Evolutionary conservation across 35 echinoderm and acorn worm species (phyloP).

Genomic region (Holothuria glaberrima): DNA sequence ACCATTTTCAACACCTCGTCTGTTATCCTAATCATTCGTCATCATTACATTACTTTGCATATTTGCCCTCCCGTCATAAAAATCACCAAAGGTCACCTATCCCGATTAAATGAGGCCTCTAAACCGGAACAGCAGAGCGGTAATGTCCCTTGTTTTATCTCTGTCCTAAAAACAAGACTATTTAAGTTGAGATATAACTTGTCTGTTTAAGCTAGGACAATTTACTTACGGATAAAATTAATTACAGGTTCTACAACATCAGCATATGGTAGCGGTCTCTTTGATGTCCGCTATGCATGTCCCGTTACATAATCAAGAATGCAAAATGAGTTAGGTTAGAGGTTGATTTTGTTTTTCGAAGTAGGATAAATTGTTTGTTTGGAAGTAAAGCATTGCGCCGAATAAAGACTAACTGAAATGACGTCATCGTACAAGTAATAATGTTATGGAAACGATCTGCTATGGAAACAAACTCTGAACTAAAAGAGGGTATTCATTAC

Average conservation of each 20-base stretch:
- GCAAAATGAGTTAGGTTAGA: neutral
- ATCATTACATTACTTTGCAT: no score
- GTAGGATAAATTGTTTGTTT: constrained; percentile 38
- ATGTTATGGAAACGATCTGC: no score
- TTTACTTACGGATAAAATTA: constrained; percentile 19
- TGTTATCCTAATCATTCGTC: no score
- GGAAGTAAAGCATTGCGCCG: no score
- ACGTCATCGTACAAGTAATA: no score
- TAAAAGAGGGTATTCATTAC: no score
- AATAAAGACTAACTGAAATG: no score
- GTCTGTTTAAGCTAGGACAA: neutral
- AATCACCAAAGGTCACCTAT: neutral
- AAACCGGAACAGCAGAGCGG: constrained; percentile 8
- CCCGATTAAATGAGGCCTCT: neutral
- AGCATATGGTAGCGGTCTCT: neutral
- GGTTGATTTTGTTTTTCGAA: neutral
- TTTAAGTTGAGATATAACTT: no score
- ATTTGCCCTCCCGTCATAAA: neutral
- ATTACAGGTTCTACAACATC: neutral
- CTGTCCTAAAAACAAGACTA: no score
- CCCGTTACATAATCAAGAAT: constrained; percentile 16
- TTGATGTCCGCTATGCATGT: neutral
- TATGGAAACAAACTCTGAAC: no score
- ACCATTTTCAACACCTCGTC: no score
- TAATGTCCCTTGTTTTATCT: no score